Conservation (phyloP, 2,797 vertebrate species). For the Neopelma chrysocephalum region DNA sequence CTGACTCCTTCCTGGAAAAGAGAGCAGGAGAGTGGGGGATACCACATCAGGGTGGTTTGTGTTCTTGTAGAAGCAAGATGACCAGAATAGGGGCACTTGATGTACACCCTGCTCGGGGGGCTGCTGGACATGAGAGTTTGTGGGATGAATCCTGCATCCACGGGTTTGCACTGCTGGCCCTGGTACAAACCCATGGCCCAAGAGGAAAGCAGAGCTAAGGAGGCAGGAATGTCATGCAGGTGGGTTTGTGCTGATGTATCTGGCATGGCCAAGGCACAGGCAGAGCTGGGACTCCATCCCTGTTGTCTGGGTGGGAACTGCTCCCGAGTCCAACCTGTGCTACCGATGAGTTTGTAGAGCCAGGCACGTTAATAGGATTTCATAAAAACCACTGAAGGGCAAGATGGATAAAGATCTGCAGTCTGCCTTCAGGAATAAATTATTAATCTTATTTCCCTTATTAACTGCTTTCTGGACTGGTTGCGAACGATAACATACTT, state of each 20-base stretch:
- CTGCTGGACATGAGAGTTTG: accelerated
- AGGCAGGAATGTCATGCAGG: background rate
- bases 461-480: constrained; percentile 60
- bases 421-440: constrained; percentile 55
- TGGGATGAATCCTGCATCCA: background rate
- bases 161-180: background rate
- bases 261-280: background rate
- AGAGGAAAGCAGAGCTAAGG: background rate
- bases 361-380: background rate
- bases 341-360: background rate
- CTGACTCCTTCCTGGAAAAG: background rate
- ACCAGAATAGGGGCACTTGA: background rate
- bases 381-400: constrained; percentile 14
- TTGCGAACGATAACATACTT: constrained; percentile 40
- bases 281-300: background rate
- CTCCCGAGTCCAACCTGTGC: background rate
- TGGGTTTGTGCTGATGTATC: background rate
- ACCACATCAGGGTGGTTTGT: background rate
- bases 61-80: background rate
- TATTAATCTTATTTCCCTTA: constrained; percentile 61
- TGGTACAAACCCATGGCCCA: accelerated
- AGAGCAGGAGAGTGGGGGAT: background rate
- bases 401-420: constrained; percentile 18
- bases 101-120: accelerated
- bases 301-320: background rate